Percentiles rank a stretch among this genome's conserved stretches.
phyloP scores from a whole-genome alignment of 23 tunicate genomes.

The Trididemnum miniatum region DNA sequence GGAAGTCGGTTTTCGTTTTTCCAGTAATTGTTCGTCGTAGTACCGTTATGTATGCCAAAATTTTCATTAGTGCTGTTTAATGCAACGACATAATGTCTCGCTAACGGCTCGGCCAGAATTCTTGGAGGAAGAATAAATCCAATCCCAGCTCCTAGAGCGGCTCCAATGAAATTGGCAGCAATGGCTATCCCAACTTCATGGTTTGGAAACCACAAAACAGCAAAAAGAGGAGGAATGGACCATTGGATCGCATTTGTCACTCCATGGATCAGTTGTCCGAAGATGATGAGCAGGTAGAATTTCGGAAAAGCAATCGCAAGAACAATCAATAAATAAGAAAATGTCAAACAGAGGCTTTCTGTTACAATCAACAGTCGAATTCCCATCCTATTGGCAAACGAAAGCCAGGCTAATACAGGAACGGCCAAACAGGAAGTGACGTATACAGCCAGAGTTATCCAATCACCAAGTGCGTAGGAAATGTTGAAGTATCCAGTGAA shows the following conservation, averaged over 20 bases:
- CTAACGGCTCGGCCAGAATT: neutral
- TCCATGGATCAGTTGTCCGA: conserved; percentile 15
- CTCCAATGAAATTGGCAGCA: conserved; percentile 2
- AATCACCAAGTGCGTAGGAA: conserved; percentile 3
- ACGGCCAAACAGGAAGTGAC: neutral
- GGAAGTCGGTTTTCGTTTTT: neutral
- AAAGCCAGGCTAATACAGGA: conserved; percentile 18
- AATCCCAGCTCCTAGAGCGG: neutral
- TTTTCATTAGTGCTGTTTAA: neutral
- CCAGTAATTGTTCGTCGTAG: neutral
- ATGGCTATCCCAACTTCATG: conserved; percentile 18
- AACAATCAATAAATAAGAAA: conserved; percentile 7
- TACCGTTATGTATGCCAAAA: neutral
- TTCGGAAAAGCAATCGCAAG: conserved; percentile 10
- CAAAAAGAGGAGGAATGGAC: conserved; percentile 23
- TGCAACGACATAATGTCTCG: too few species aligned
- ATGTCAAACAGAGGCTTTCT: neutral
- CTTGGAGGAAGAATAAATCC: neutral
- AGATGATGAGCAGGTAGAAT: neutral
- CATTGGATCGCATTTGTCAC: neutral
- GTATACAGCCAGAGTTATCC: conserved; percentile 16
- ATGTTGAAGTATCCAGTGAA: conserved; percentile 7
- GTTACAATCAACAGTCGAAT: neutral
- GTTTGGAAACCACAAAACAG: conserved; percentile 29
- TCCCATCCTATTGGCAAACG: neutral